Evolutionary conservation across 2,797 vertebrate species (phyloP).

Genomic region (Gymnoscopelus braueri): DNA sequence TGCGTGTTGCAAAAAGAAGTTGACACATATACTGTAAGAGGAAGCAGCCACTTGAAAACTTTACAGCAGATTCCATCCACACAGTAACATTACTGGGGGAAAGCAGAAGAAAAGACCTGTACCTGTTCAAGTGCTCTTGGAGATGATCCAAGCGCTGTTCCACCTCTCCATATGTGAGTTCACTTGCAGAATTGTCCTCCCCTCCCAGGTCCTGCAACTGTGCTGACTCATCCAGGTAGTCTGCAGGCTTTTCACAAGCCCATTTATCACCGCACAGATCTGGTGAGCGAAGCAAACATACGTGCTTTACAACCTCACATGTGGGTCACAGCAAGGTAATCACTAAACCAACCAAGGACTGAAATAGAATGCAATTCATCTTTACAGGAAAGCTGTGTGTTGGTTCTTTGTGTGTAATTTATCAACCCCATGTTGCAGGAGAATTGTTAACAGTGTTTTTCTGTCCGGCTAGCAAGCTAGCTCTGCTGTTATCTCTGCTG

Average conservation of each 20-base stretch:
- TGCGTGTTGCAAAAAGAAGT: neutral
- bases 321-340: slow-evolving; percentile 73
- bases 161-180: slow-evolving; percentile 94
- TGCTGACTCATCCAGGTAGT: slow-evolving; percentile 83
- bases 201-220: slow-evolving; percentile 84
- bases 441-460: slow-evolving; percentile 52
- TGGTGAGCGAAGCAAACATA: slow-evolving; percentile 69
- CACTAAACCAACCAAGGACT: slow-evolving; percentile 42
- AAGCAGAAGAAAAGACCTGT: slow-evolving; percentile 22
- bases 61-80: no score
- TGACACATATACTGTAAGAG: no score
- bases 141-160: slow-evolving; percentile 96
- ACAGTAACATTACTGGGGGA: no score
- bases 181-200: slow-evolving; percentile 90
- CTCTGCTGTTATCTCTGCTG: slow-evolving; percentile 68
- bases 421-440: slow-evolving; percentile 59
- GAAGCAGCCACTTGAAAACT: no score
- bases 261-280: slow-evolving; percentile 86
- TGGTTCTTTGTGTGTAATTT: slow-evolving; percentile 61
- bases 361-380: slow-evolving; percentile 80
- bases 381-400: slow-evolving; percentile 58
- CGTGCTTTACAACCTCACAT: slow-evolving; percentile 67
- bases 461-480: slow-evolving; percentile 43
- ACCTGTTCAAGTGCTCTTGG: slow-evolving; percentile 98
- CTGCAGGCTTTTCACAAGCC: slow-evolving; percentile 81